Evolutionary conservation across 2,113 vertebrate species (phyloP), one percentile per base, ranked within the genome.

Genomic region (Agapornis roseicollis): DNA sequence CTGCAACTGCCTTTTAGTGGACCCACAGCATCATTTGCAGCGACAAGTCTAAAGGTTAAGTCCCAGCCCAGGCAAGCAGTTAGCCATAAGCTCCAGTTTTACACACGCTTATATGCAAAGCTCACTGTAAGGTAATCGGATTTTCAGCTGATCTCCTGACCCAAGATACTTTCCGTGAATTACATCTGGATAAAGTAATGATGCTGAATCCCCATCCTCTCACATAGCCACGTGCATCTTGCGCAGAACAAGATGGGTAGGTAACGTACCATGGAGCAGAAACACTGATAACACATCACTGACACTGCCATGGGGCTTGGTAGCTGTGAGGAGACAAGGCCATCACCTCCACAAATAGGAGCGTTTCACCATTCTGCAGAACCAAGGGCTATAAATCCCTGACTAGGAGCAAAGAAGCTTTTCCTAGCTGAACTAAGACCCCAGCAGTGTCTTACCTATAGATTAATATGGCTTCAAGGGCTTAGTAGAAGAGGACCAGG

Each of bases 141-240:
- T 85, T 60, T 82, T n/a, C 80, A 70, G 61, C 44, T 85, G 29
- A 80, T 84, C 42, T 84, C 68, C 73, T 64, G 79, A 74, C 65
- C 56, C 41, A 31, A 41, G 72, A 27, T 19, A 65, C 55, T 65
- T 35, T 11, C 23, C 64, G 71, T 10, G 72, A 89, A 82, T 76
- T 63, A 37, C 63, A 79, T 9, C 56, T 52, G 52, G 80, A 63
- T 16, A 25, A 74, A 83, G 19, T 2, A 31, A 37, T 1, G 17
- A 46, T 12, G 81, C 53, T 44, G 78, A 71, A 24, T 25, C 52
- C 22, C 9, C 2, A 0, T 18, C 46, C 63, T 47, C 78, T 52
- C 56, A 33, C 64, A 13, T 0, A 42, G 61, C 10, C 5, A 29
- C 2, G 33, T 4, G 19, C 28, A 15, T 12, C 58, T 35, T 9